A percentile compares a stretch with the other conserved stretches of the same genome.
These are phyloP conservation scores for Chaetogeoica ovagalla DNA, from an alignment of 2,888 invertebrate species.

Conservation along the genomic window DNA sequence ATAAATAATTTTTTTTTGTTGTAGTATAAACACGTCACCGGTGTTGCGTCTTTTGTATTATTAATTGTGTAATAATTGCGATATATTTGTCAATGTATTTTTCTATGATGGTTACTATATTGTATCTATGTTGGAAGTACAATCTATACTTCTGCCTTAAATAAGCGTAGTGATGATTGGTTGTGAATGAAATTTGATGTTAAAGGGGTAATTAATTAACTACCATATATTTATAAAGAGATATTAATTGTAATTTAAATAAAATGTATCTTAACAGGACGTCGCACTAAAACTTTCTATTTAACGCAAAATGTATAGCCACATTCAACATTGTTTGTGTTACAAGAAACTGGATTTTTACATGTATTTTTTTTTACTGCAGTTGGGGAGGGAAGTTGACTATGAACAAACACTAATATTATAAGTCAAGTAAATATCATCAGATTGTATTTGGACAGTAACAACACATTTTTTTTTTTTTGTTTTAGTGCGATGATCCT, in stretches of 20 bases:
- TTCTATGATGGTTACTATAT: slow-evolving; percentile 23
- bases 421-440: too few relatives aligned
- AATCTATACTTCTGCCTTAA: slow-evolving; percentile 1
- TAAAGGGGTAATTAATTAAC: slow-evolving; percentile 11
- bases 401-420: too few relatives aligned
- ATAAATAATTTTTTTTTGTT: not conserved
- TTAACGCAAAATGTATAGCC: not conserved
- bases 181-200: slow-evolving; percentile 42
- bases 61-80: slow-evolving; percentile 4
- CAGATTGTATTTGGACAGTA: too few relatives aligned
- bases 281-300: not conserved
- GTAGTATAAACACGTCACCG: not conserved
- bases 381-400: too few relatives aligned
- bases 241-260: slow-evolving; percentile 3
- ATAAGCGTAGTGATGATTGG: slow-evolving; percentile 28
- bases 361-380: too few relatives aligned
- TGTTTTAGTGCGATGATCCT: not conserved
- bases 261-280: not conserved
- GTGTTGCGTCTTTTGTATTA: slow-evolving; percentile 14
- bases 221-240: slow-evolving; percentile 3
- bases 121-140: not conserved
- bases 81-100: slow-evolving; percentile 27
- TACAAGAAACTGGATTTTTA: too few relatives aligned
- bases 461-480: too few relatives aligned
- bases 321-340: too few relatives aligned